Conservation (phyloP, 2,888 invertebrate species). For the Pedicia rivosa region DNA sequence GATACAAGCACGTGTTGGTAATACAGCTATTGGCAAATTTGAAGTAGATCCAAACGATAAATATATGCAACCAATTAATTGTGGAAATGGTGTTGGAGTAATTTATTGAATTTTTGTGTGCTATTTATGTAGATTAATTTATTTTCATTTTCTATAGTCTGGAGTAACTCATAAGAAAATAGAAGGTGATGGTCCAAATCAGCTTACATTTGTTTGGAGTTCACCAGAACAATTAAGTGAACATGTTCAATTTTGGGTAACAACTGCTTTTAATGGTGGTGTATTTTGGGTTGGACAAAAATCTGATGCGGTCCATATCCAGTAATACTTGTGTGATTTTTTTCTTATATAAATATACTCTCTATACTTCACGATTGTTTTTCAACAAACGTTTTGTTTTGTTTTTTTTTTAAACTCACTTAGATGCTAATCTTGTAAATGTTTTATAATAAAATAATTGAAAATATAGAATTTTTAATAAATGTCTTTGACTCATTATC, state of each 20-base stretch:
- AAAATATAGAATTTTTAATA: no score
- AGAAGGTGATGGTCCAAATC: constrained; percentile 36
- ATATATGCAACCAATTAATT: constrained; percentile 6
- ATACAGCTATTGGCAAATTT: constrained; percentile 46
- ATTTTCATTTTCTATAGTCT: constrained; percentile 38
- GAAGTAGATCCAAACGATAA: constrained; percentile 27
- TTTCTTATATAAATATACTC: no score
- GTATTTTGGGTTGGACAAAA: constrained; percentile 55
- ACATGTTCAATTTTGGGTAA: constrained; percentile 47
- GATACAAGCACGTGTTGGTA: constrained; percentile 44
- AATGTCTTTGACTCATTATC: no score
- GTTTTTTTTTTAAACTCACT: no score
- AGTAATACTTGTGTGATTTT: no score
- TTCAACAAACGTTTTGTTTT: no score
- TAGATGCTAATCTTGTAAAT: no score
- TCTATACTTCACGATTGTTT: no score
- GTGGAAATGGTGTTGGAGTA: constrained; percentile 8
- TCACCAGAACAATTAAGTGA: constrained; percentile 44
- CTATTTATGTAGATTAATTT: no score
- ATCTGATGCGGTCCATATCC: no score
- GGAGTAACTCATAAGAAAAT: constrained; percentile 53
- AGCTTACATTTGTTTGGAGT: constrained; percentile 43
- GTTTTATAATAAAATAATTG: no score
- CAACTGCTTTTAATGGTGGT: constrained; percentile 50
- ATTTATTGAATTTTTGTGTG: constrained; percentile 5